Conservation (phyloP, 2,113 vertebrate species). For the Turnix velox region DNA sequence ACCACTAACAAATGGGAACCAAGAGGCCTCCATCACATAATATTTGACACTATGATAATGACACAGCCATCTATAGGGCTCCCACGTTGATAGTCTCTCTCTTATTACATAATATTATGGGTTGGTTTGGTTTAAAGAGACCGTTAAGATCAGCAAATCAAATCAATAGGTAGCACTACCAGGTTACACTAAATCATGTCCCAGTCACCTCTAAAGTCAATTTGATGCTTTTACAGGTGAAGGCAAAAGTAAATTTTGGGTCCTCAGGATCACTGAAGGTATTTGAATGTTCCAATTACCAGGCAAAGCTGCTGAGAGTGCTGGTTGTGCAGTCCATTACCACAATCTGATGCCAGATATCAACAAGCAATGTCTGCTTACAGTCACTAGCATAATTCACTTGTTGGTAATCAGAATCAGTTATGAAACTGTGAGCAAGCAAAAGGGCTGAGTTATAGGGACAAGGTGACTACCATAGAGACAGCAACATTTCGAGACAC, state of each 20-base stretch:
- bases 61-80: neutral
- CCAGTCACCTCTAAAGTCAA: fast-evolving
- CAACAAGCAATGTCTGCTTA: neutral
- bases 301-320: neutral
- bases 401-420: neutral
- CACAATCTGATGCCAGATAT: neutral
- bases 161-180: neutral
- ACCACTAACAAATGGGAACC: neutral
- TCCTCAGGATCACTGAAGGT: neutral
- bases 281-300: neutral
- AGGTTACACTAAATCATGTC: neutral
- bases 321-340: neutral
- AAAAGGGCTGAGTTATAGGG: neutral
- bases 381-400: neutral
- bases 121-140: neutral
- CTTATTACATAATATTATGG: neutral
- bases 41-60: neutral
- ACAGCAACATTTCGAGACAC: neutral
- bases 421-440: neutral
- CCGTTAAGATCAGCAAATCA: neutral
- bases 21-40: neutral
- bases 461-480: neutral
- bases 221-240: fast-evolving
- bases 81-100: fast-evolving
- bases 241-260: neutral